phyloP scores from a whole-genome alignment of 1,140 invertebrate species.

The Stegodyphus dumicola region DNA sequence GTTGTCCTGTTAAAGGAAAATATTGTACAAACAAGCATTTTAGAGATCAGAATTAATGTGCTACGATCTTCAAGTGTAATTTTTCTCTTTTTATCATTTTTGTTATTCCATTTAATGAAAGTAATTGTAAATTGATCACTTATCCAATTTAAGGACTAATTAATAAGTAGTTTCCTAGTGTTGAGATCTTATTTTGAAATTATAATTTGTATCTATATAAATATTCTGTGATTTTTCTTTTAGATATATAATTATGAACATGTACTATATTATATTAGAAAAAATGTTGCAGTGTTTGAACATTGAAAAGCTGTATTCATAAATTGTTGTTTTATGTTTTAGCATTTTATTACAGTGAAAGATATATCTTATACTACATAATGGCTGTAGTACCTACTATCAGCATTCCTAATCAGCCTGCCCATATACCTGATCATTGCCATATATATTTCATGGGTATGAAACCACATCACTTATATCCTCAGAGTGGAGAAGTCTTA shows the following conservation, averaged over 20 bases:
- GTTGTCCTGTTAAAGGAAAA: not conserved
- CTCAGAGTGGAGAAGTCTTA: not conserved
- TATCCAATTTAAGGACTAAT: too few species aligned
- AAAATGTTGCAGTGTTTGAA: not conserved
- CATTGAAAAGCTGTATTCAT: too few species aligned
- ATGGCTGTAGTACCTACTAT: slow-evolving; percentile 54
- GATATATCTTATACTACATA: not conserved
- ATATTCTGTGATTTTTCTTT: too few species aligned
- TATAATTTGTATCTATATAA: too few species aligned
- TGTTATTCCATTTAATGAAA: too few species aligned
- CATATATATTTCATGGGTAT: slow-evolving; percentile 50
- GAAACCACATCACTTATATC: slow-evolving; percentile 41
- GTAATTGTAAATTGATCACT: too few species aligned
- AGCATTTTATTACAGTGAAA: too few species aligned
- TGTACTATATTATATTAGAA: not conserved
- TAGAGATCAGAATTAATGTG: not conserved
- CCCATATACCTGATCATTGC: slow-evolving; percentile 45
- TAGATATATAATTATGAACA: not conserved
- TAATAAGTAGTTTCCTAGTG: too few species aligned
- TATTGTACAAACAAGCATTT: not conserved
- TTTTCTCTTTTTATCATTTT: too few species aligned
- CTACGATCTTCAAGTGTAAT: not conserved
- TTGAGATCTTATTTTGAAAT: too few species aligned
- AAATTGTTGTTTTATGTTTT: too few species aligned
- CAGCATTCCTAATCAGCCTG: slow-evolving; percentile 28